Conservation (phyloP, 2,888 invertebrate genomes). For the Scrobipalpa atriplicella region DNA sequence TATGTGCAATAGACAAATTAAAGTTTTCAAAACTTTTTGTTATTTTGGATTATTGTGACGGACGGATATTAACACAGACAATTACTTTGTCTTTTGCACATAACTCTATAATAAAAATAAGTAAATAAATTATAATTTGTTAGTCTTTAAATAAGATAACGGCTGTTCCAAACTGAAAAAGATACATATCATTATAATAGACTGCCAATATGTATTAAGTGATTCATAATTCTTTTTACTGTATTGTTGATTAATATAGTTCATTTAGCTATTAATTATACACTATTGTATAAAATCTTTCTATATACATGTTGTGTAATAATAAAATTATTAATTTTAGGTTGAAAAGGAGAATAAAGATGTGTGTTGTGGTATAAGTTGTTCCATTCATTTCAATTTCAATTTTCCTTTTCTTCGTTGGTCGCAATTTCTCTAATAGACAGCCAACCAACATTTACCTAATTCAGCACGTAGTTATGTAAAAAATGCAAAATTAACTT, state of each 20-base stretch:
- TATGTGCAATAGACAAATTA: not conserved
- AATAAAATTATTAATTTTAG: constrained; percentile 73
- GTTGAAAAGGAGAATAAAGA: constrained; percentile 68
- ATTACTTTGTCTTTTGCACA: not conserved
- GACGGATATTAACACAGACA: not conserved
- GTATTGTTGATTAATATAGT: constrained; percentile 78
- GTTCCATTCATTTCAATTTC: constrained; percentile 4
- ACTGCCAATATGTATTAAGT: constrained; percentile 76
- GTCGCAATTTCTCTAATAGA: not conserved
- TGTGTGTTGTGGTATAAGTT: constrained; percentile 74
- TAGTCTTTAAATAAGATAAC: constrained; percentile 41
- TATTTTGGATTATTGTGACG: too few relatives aligned
- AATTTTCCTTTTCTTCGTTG: not conserved
- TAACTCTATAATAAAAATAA: not conserved
- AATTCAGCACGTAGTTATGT: too few relatives aligned
- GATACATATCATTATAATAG: constrained; percentile 82
- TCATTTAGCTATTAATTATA: constrained; percentile 74
- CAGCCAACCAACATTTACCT: too few relatives aligned
- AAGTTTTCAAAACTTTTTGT: not conserved
- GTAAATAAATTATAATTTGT: constrained; percentile 1
- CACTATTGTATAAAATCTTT: constrained; percentile 83
- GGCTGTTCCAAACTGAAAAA: constrained; percentile 81
- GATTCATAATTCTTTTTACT: constrained; percentile 78
- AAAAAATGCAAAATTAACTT: too few relatives aligned
- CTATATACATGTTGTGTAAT: constrained; percentile 83